A percentile compares a stretch with the other conserved stretches of the same genome.
Evolutionary conservation across 2,797 vertebrate species (phyloP).

Genomic region (Enteromius paludinosus): DNA sequence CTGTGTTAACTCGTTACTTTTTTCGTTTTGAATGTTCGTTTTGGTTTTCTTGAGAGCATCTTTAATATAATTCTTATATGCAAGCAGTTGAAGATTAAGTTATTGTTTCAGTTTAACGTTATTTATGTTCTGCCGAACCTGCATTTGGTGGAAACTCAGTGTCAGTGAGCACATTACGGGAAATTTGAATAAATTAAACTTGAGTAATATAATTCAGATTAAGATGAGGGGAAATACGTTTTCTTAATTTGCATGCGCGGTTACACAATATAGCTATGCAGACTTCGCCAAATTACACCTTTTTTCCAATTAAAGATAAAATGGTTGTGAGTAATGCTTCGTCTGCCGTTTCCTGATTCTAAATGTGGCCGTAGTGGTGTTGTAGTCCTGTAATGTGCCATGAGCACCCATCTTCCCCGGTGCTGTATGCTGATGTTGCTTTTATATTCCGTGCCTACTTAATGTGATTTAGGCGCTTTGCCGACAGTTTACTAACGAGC

Average conservation of each 20-base stretch:
- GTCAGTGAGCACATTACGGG: slow-evolving; percentile 17
- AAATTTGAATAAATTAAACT: neutral
- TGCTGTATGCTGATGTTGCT: slow-evolving; percentile 60
- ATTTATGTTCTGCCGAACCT: slow-evolving; percentile 46
- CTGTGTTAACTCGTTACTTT: slow-evolving; percentile 47
- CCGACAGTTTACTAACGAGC: slow-evolving; percentile 61
- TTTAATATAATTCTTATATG: slow-evolving; percentile 68
- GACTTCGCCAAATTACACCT: neutral
- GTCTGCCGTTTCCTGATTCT: slow-evolving; percentile 34
- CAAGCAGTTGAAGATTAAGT: slow-evolving; percentile 76
- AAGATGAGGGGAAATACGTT: neutral
- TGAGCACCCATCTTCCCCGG: slow-evolving; percentile 52
- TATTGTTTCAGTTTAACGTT: slow-evolving; percentile 70
- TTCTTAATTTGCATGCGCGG: neutral
- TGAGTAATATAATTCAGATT: neutral
- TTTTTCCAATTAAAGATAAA: neutral
- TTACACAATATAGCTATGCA: neutral
- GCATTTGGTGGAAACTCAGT: slow-evolving; percentile 57
- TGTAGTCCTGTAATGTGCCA: slow-evolving; percentile 43
- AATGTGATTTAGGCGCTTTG: slow-evolving; percentile 64
- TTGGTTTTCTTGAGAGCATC: slow-evolving; percentile 49
- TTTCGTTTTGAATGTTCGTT: slow-evolving; percentile 49
- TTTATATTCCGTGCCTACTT: slow-evolving; percentile 62
- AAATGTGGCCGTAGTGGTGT: slow-evolving; percentile 36
- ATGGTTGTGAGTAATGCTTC: slow-evolving; percentile 13